Evolutionary conservation across 2,888 invertebrate genomes (phyloP).

Genomic region (Julus scandinavius): DNA sequence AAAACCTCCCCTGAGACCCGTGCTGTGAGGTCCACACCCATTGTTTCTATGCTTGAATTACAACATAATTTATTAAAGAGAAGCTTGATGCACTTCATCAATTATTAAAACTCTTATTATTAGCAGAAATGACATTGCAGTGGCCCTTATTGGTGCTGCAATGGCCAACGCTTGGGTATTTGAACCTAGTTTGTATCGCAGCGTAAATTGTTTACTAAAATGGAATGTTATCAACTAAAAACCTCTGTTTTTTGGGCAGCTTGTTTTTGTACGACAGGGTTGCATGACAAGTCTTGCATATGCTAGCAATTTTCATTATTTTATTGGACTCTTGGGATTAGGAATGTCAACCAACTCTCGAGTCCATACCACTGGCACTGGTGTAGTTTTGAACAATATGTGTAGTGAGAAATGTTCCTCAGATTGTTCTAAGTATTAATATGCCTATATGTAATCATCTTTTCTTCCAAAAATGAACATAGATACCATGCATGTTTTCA

Average conservation of each 20-base stretch:
- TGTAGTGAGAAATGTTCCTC: too few relatives aligned
- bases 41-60: background rate
- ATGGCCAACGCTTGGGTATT: background rate
- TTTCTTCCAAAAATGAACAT: too few relatives aligned
- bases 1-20: background rate
- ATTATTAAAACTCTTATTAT: conserved; percentile 1
- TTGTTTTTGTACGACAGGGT: background rate
- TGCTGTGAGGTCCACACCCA: background rate
- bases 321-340: background rate
- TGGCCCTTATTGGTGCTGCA: background rate
- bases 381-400: too few relatives aligned
- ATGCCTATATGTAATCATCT: too few relatives aligned
- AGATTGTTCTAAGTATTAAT: too few relatives aligned
- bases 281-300: background rate
- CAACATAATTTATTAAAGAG: background rate
- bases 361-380: too few relatives aligned
- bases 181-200: background rate
- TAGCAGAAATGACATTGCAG: background rate
- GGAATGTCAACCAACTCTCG: background rate
- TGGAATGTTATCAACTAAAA: background rate
- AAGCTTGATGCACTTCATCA: background rate
- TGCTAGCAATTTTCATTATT: background rate
- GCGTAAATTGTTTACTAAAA: background rate
- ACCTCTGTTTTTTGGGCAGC: background rate
- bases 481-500: too few relatives aligned